Evolutionary conservation across 2,797 vertebrate species (phyloP), one percentile per base, ranked within the genome.

Genomic region (Sebastes matsubarae): DNA sequence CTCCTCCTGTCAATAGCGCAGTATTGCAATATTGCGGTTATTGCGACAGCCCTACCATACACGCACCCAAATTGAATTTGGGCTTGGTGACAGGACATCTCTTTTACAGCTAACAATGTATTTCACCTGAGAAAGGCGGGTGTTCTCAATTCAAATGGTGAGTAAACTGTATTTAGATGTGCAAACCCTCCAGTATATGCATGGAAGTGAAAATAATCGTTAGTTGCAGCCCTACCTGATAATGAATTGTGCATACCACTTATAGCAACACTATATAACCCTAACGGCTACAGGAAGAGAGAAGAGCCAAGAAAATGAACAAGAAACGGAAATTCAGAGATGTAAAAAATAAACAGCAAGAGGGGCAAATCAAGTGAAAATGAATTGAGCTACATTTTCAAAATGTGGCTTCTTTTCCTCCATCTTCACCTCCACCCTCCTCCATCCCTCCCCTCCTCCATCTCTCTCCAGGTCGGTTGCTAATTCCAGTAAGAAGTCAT

Each of bases 401-500:
- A 32, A 20, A 14, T 29, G 24, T 34, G 59, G 6, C 54, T 14
- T 79, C 14, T 20, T 25, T 16, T n/a, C n/a, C n/a, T n/a, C n/a
- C n/a, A n/a, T n/a, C n/a, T n/a, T n/a, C n/a, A n/a, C n/a, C n/a
- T n/a, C n/a, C n/a, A 18, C 27, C 32, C 16, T 1, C 30, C 30
- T 16, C 46, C 13, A 6, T 46, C 63, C 2, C 20, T 42, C 20
- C 10, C 72, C 36, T 36, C 46, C 64, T 25, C 57, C 55, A 24
- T 69, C 34, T 72, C 76, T 77, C 74, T 84, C 68, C 87, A 88
- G 83, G 89, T 90, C 81, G 67, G 82, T 88, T 92, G 87, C 90
- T 93, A 94, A 94, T 94, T 94, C 88, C 92, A 90, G 88, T 94
- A 93, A 95, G 91, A 95, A 93, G 91, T 88, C 87, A 92, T 94